Conservation (phyloP, 2,797 vertebrate genomes). For the Coendou prehensilis region DNA sequence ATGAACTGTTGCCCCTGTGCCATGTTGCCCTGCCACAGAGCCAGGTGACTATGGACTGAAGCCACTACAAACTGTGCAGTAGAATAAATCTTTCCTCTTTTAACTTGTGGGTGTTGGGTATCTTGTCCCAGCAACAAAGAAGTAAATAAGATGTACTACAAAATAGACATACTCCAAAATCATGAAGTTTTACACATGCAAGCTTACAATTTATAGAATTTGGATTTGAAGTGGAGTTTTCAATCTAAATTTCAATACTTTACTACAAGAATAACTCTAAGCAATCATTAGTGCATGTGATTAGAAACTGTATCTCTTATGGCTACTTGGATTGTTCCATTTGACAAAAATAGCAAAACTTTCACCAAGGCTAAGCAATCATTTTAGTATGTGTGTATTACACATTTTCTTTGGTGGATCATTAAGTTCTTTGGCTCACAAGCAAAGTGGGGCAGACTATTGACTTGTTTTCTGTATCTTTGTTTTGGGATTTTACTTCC, state of each 20-base stretch:
- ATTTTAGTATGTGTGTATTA: not conserved
- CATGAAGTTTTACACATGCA: conserved; percentile 24
- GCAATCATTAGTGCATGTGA: not conserved
- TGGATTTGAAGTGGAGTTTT: not conserved
- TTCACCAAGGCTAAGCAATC: not conserved
- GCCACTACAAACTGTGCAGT: not conserved
- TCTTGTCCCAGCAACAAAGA: not conserved
- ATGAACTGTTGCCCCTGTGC: not conserved
- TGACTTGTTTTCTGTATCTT: not conserved
- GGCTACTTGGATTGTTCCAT: not conserved
- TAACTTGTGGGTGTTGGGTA: not conserved
- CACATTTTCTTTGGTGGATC: not conserved
- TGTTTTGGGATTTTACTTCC: conserved; percentile 46
- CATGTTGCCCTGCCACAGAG: not conserved
- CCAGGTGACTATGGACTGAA: not conserved
- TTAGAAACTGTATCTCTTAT: not conserved
- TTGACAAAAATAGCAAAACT: conserved; percentile 42
- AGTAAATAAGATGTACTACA: not conserved
- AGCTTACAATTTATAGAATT: not conserved
- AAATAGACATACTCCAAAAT: not conserved
- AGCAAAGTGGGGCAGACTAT: conserved; percentile 23
- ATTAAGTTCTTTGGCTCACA: conserved; percentile 26
- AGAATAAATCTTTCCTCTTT: not conserved
- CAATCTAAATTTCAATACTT: not conserved
- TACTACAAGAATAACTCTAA: not conserved